Base-by-base conservation (phyloP, 2,888 invertebrate genomes). In the Oscheius onirici region DNA sequence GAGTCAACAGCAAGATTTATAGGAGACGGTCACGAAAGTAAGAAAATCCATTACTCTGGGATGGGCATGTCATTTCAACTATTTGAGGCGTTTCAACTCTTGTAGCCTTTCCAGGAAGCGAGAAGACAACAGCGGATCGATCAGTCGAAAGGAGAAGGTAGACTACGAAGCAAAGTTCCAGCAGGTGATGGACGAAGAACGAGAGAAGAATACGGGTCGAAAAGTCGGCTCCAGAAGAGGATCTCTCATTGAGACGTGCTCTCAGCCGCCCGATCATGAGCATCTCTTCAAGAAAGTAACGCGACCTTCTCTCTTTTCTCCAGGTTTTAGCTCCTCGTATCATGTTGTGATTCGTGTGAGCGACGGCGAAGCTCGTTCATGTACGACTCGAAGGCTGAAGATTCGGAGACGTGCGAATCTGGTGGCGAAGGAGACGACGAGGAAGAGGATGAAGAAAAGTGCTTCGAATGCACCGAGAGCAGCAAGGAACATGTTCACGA, bases 401-500 rank as follows among this genome's bases (percentile, higher is more conserved):
- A 54, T 40, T 41, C 52, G 34, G 34, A 34, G 34, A 34, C 34
- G 34, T 40, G 41, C 34, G 34, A 34, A 34, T 34, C 34, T 34
- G 54, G 41, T 1, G 52, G 41, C 20, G 78, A 73, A 1, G 63
- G 65, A 1, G 71, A 68, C 13, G 71, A 72, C 26, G 76, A 66
- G 6, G 76, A 78, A 40, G 79, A 78, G 28, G 80, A 75, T 20
- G 78, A 76, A 11, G 75, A 77, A 63, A 70, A 71, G 40, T 74
- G 72, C 74, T 86, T 83, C 34, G 86, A 86, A 66, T 86, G 86
- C 61, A 77, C 76, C 41, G 80, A 86, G 58, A 78, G 78, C 28
- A 81, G 82, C 72, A 86, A 86, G 72, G 82, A 86, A 34, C 85
- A 87, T 58, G 79, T 86, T 24, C 86, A 86, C 63, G 86, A 86